Conservation (phyloP, 2,888 invertebrate species). For the Chaetoderma sp. region DNA sequence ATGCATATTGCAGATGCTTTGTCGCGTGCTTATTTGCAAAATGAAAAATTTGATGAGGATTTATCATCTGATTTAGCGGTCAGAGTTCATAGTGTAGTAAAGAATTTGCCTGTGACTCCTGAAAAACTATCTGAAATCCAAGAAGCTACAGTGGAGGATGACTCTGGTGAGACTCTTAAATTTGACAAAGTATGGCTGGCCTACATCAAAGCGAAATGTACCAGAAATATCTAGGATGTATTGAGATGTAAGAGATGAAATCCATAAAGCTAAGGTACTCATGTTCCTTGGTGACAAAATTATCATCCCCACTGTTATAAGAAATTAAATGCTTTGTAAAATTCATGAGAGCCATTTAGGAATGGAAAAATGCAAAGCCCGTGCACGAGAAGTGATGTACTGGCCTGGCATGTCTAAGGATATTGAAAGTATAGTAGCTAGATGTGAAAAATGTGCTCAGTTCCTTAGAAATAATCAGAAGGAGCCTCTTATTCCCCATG, state of each 20-base stretch:
- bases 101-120: neutral
- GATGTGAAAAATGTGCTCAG: no score
- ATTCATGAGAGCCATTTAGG: slow-evolving; percentile 27
- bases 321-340: neutral
- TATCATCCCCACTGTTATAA: slow-evolving; percentile 10
- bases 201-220: no score
- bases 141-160: neutral
- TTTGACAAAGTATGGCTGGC: no score
- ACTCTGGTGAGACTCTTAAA: no score
- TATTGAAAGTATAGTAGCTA: no score
- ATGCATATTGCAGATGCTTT: slow-evolving; percentile 41
- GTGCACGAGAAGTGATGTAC: slow-evolving; percentile 25
- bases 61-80: no score
- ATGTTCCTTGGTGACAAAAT: slow-evolving; percentile 17
- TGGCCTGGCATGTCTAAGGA: no score
- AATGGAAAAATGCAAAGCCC: slow-evolving; percentile 19
- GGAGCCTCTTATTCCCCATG: no score
- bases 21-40: slow-evolving; percentile 26
- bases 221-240: no score
- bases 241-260: slow-evolving; percentile 17
- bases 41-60: no score
- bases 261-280: slow-evolving; percentile 10
- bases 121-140: neutral
- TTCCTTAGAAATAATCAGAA: no score
- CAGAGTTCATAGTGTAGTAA: no score